Percentiles rank a stretch among this genome's conserved stretches.
These are phyloP conservation scores for Muscina levida DNA, from an alignment of 2,888 invertebrate genomes.

Conservation along the genomic window DNA sequence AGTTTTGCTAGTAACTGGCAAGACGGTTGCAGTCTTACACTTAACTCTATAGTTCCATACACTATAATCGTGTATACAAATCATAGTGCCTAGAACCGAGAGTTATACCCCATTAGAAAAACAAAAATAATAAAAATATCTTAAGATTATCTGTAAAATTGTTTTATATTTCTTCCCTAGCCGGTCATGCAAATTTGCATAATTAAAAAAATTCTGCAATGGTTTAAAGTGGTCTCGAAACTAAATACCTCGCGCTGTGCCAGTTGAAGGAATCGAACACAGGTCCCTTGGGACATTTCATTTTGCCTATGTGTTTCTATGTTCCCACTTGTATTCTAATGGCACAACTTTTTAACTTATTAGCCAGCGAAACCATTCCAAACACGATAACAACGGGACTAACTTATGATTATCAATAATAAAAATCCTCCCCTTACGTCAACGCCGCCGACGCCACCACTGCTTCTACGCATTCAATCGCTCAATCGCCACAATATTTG, in stretches of 20 bases:
- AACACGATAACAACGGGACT: conserved; percentile 77
- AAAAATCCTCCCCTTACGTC: background rate
- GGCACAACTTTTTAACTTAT: conserved; percentile 69
- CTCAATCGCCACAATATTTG: background rate
- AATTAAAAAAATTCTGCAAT: conserved; percentile 74
- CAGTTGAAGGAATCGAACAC: conserved; percentile 51
- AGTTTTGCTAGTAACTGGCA: too few species aligned
- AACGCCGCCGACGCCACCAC: background rate
- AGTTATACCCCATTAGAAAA: too few species aligned
- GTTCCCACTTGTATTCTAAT: conserved; percentile 46
- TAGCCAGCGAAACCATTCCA: conserved; percentile 80
- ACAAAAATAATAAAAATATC: too few species aligned
- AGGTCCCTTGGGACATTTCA: background rate
- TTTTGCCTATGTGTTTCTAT: conserved; percentile 20
- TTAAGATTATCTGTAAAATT: too few species aligned
- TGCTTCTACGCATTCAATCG: background rate
- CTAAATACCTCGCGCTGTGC: conserved; percentile 69
- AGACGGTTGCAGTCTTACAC: too few species aligned
- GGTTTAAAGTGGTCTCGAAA: conserved; percentile 80
- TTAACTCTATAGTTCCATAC: too few species aligned
- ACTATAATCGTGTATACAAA: too few species aligned
- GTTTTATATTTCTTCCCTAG: too few species aligned
- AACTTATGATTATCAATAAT: conserved; percentile 55
- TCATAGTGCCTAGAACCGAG: too few species aligned
- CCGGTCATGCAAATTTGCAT: conserved; percentile 77